Evolutionary conservation across 2,888 invertebrate genomes (phyloP).

Genomic region (Cantharis nigra): DNA sequence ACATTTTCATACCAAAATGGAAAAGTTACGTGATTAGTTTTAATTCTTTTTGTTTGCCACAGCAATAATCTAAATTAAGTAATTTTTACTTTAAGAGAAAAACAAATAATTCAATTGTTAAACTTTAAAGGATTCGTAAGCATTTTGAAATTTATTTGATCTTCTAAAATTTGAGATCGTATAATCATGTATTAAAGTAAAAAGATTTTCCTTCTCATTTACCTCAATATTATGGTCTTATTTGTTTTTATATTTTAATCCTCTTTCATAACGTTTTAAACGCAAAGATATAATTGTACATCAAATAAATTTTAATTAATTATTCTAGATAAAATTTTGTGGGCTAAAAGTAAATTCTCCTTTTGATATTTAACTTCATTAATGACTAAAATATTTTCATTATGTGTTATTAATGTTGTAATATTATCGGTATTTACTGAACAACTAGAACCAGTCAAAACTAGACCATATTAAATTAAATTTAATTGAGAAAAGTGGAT

Average conservation of each 20-base stretch:
- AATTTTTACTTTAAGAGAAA: not conserved
- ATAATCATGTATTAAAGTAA: not conserved
- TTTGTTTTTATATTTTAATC: not conserved
- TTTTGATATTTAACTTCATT: not conserved
- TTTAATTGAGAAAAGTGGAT: too few species aligned
- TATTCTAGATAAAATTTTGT: not conserved
- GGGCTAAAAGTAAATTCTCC: not conserved
- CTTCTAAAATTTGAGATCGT: not conserved
- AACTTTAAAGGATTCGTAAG: not conserved
- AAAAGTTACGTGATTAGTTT: not conserved
- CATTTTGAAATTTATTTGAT: not conserved
- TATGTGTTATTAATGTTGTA: too few species aligned
- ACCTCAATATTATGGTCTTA: not conserved
- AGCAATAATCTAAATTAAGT: not conserved
- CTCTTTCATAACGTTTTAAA: not conserved
- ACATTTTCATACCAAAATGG: too few species aligned
- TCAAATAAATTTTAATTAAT: not conserved
- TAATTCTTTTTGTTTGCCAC: not conserved
- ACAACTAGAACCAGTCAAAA: too few species aligned
- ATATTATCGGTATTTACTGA: too few species aligned
- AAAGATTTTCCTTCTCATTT: not conserved
- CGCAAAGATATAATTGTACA: not conserved
- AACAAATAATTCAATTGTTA: not conserved
- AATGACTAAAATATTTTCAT: not conserved
- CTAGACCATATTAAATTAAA: too few species aligned